Base-by-base conservation (phyloP, 2,888 invertebrate genomes). In the Torymus auratus region DNA sequence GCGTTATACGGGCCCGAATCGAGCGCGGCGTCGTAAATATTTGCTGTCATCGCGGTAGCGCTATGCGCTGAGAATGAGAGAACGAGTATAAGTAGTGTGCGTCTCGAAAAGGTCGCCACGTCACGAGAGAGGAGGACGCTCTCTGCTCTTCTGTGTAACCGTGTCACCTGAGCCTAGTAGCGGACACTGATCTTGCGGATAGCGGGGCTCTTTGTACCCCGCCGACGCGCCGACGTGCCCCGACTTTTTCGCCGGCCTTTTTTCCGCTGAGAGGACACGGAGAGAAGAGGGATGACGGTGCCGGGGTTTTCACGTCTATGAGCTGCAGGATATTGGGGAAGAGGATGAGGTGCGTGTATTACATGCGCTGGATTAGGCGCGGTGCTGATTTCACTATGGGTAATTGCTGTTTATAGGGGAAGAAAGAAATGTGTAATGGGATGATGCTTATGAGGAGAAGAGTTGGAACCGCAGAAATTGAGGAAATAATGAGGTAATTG, bases 181-280 rank as follows among this genome's bases (percentile, higher is more conserved):
- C 88, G 88, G 87, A 90, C 90, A 89, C 88, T 88, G 89, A 90
- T 90, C 88, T 85, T 85, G 84, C 86, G 86, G 89, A 90, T 90
- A 90, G 89, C 89, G 88, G 88, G 85, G 84, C 88, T 88, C 88
- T 89, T 87, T 87, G 83, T 79, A 20, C 15, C 61, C 14, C 1
- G 10, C 73, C 64, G 28, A 1, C 73, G 23, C 23, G 14, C 13
- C 14, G 60, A 78, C 71, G 69, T 64, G 62, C 20, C 50, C 23
- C 70, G 69, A 70, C 78, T 71, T 60, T 65, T 60, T 65, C 71
- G 56, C 58, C 28, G 20, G n/a, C 50, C 15, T 28, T 17, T 68
- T 68, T 61, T 20, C 15, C 71, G 71, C 1, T 23, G 52, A 50
- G 58, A 15, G 28, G 28, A 28, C 7, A 28, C 28, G 28, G 7